A percentile compares a stretch with the other conserved stretches of the same genome.
Conservation (phyloP, 2,113 vertebrate genomes). For the Petrocephalus zakoni region DNA sequence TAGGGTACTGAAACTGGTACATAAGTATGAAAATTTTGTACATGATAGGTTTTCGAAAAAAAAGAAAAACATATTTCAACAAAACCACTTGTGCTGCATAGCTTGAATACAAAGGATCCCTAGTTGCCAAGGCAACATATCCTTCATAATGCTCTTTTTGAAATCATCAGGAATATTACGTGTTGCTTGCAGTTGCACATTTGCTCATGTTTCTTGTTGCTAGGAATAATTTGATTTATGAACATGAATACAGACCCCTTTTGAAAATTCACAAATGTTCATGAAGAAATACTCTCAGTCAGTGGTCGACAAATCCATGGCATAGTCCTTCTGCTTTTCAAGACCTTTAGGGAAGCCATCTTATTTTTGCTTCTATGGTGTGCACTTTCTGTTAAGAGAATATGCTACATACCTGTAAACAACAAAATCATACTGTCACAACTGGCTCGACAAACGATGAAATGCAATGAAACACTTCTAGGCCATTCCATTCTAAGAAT, state of each 20-base stretch:
- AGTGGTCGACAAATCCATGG: not conserved
- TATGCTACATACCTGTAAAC: not conserved
- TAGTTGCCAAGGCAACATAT: not conserved
- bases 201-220: not conserved
- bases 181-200: not conserved
- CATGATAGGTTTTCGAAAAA: not conserved
- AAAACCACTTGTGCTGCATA: not conserved
- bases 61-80: not conserved
- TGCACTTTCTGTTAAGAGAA: not conserved
- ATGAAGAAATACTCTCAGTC: not conserved
- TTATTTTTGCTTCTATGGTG: not conserved
- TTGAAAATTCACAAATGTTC: not conserved
- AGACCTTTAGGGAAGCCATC: not conserved
- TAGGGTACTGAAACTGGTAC: not conserved
- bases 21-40: not conserved
- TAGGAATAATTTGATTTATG: not conserved
- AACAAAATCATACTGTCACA: not conserved
- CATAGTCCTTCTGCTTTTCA: not conserved
- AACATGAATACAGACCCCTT: not conserved
- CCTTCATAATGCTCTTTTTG: not conserved
- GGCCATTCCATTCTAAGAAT: not conserved
- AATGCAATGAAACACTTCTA: not conserved
- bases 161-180: not conserved
- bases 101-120: not conserved
- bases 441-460: not conserved